Percentiles rank a stretch among this genome's conserved stretches.
phyloP scores from a whole-genome alignment of 2,113 vertebrate species.

The Xyrauchen texanus region DNA sequence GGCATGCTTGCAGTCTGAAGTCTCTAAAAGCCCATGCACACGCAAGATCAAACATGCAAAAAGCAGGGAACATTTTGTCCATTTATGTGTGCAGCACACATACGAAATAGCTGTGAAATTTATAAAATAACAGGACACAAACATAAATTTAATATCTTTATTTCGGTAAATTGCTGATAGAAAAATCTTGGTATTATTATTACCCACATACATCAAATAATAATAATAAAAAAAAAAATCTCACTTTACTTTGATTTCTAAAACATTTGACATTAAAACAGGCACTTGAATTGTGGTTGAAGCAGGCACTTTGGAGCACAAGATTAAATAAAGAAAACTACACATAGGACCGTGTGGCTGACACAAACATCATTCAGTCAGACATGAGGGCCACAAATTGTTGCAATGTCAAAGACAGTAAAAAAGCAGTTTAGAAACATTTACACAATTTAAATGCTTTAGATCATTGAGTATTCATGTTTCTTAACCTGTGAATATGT shows the following conservation, averaged over 20 bases:
- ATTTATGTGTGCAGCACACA: not conserved
- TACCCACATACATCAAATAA: not conserved
- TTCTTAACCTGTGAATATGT: not conserved
- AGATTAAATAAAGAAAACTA: not conserved
- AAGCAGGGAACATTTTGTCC: not conserved
- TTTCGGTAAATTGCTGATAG: slow-evolving; percentile 47
- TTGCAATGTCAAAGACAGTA: not conserved
- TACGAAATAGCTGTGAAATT: not conserved
- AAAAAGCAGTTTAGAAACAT: not conserved
- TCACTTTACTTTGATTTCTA: slow-evolving; percentile 24
- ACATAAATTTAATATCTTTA: slow-evolving; percentile 38
- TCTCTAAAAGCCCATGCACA: not conserved
- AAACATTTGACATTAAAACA: slow-evolving; percentile 55
- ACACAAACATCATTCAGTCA: slow-evolving; percentile 8
- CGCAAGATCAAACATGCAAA: not conserved
- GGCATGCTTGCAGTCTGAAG: too few relatives aligned
- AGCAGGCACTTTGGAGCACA: slow-evolving; percentile 45
- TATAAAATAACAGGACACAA: not conserved
- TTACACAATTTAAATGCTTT: slow-evolving; percentile 9
- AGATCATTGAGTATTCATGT: not conserved
- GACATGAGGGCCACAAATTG: not conserved
- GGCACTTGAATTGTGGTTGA: slow-evolving; percentile 61
- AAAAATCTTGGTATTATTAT: slow-evolving; percentile 47
- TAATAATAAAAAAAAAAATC: slow-evolving; percentile 14
- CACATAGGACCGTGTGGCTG: not conserved